These are phyloP conservation scores for Hapalemur alaotrensis DNA, from an alignment of 2,797 vertebrate genomes.

Conservation along the genomic window DNA sequence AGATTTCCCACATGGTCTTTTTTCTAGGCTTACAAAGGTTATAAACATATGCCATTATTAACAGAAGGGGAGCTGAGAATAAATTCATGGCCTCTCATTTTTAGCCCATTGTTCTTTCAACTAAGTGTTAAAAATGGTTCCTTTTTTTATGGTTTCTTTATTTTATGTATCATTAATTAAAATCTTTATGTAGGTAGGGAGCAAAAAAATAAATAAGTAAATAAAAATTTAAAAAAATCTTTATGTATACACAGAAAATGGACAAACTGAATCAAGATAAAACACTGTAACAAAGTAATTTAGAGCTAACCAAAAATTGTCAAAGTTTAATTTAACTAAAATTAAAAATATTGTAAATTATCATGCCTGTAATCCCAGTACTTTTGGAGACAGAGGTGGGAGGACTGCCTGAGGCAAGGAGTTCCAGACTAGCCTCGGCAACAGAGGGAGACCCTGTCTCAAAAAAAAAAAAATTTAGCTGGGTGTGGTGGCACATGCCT, in stretches of 20 bases:
- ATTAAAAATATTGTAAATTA: not conserved
- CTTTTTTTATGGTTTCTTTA: constrained; percentile 11
- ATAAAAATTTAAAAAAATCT: not conserved
- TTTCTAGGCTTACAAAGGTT: not conserved
- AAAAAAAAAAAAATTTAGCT: no score
- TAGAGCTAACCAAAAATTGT: not conserved
- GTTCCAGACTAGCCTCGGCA: no score
- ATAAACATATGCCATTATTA: not conserved
- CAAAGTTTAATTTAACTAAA: not conserved
- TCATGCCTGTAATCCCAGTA: no score
- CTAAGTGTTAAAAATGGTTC: not conserved
- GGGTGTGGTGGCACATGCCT: no score
- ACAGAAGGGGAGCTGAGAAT: not conserved
- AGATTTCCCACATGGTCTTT: not conserved
- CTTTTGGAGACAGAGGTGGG: no score
- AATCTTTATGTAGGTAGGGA: not conserved
- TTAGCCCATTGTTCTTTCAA: not conserved
- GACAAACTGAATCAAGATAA: not conserved
- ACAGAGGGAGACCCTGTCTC: no score
- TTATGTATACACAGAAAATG: not conserved
- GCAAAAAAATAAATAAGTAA: no score
- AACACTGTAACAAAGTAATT: not conserved
- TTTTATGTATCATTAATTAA: not conserved
- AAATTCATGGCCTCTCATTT: constrained; percentile 25
- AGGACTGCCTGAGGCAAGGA: no score